A percentile compares a stretch with the other conserved stretches of the same genome.
These are phyloP conservation scores for Ochotona curzoniae DNA, from an alignment of 2,113 vertebrate genomes.

Conservation along the genomic window DNA sequence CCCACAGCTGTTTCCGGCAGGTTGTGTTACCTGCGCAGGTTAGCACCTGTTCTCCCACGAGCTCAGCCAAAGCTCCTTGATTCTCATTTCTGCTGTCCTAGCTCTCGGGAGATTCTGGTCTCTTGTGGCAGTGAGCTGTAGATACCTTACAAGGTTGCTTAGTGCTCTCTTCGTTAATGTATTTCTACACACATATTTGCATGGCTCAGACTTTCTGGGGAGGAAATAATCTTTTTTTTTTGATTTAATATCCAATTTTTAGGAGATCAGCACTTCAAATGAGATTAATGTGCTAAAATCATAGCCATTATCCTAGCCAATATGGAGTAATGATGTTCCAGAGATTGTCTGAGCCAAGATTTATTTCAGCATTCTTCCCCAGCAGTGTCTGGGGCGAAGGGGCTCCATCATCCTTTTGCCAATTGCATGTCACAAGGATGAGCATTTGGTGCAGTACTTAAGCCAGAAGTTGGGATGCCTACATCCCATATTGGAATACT, in stretches of 20 bases:
- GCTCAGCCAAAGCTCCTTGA: neutral
- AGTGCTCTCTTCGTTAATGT: constrained; percentile 36
- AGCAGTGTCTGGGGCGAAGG: neutral
- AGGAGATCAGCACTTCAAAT: constrained; percentile 62
- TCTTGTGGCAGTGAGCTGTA: neutral
- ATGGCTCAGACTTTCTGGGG: constrained; percentile 56
- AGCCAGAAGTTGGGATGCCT: too few relatives aligned
- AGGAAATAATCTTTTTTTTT: constrained; percentile 64
- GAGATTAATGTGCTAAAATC: constrained; percentile 40
- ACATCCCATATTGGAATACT: too few relatives aligned
- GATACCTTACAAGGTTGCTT: neutral
- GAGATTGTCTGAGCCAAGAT: constrained; percentile 50
- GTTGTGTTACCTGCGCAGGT: neutral
- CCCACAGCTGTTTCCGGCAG: neutral
- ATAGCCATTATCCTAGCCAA: constrained; percentile 67
- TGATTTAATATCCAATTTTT: constrained; percentile 64
- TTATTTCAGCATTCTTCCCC: constrained; percentile 33
- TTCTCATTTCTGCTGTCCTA: neutral
- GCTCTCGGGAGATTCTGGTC: neutral
- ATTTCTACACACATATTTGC: constrained; percentile 61
- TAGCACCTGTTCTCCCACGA: fast-evolving
- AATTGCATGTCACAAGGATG: neutral
- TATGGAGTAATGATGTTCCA: neutral
- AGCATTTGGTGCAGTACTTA: too few relatives aligned
- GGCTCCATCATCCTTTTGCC: neutral